A percentile compares a stretch with the other conserved stretches of the same genome.
phyloP scores from a whole-genome alignment of 2,888 invertebrate species.

The Morpho deidamia region DNA sequence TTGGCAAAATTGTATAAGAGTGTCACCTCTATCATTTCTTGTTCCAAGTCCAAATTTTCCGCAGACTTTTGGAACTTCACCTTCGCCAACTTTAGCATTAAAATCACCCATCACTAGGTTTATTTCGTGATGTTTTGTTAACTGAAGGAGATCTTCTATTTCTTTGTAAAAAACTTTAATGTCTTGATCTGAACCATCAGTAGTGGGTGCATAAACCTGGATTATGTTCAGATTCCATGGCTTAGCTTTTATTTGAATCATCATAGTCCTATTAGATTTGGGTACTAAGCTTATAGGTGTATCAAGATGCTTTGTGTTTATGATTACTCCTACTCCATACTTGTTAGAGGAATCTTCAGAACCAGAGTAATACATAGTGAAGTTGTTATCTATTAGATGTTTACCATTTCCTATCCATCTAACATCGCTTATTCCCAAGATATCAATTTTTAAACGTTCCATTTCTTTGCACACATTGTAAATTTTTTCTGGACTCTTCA shows the following conservation, averaged over 20 bases:
- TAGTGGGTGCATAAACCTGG: neutral
- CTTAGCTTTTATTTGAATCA: neutral
- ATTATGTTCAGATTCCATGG: neutral
- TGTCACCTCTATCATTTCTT: too few relatives aligned
- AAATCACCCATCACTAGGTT: conserved; percentile 8
- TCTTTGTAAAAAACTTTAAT: neutral
- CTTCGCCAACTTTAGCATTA: conserved; percentile 7
- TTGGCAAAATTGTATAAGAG: too few relatives aligned
- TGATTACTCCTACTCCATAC: neutral
- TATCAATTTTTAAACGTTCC: too few relatives aligned
- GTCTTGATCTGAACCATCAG: neutral
- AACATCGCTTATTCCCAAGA: too few relatives aligned
- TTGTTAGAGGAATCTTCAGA: neutral
- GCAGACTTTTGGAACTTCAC: too few relatives aligned
- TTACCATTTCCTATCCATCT: too few relatives aligned
- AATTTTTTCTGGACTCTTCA: too few relatives aligned
- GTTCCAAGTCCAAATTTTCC: too few relatives aligned
- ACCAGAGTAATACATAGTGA: too few relatives aligned
- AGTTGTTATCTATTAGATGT: too few relatives aligned
- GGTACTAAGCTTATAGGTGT: neutral
- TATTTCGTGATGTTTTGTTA: conserved; percentile 4
- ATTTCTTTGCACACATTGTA: too few relatives aligned
- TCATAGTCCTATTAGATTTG: neutral
- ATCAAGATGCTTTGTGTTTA: neutral
- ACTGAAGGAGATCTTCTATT: neutral